A percentile compares a stretch with the other conserved stretches of the same genome.
phyloP scores from a whole-genome alignment of 1,140 invertebrate genomes.

The Nixonia krombeini region DNA sequence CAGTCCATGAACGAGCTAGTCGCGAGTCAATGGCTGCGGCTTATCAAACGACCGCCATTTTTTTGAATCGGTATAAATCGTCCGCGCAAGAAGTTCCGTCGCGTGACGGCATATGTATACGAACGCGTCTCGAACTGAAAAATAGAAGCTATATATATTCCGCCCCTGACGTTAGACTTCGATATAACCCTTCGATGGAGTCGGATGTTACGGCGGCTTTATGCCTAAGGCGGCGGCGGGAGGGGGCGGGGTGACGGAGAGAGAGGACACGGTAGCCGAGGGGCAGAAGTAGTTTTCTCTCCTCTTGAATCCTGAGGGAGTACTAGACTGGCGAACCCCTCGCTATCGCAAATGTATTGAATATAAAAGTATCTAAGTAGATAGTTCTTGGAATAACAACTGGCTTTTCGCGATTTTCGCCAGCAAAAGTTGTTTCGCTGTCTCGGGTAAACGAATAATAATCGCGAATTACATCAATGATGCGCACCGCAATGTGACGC shows the following conservation, averaged over 20 bases:
- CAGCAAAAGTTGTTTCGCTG: constrained; percentile 24
- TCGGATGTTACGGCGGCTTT: constrained; percentile 44
- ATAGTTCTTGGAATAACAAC: constrained; percentile 64
- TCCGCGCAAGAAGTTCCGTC: constrained; percentile 11
- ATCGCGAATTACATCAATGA: constrained; percentile 60
- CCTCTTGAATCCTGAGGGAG: constrained; percentile 57
- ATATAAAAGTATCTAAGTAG: constrained; percentile 70
- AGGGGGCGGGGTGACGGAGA: constrained; percentile 1
- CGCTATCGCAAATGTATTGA: constrained; percentile 65
- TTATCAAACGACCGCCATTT: constrained; percentile 42
- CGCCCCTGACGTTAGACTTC: constrained; percentile 41
- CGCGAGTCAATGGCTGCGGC: constrained; percentile 23
- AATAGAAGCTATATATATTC: constrained; percentile 56
- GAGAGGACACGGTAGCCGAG: constrained; percentile 8
- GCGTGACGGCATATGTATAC: background rate
- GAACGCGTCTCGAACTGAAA: constrained; percentile 44
- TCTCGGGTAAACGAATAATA: constrained; percentile 63
- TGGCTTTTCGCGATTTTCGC: constrained; percentile 34
- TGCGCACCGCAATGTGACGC: constrained; percentile 12
- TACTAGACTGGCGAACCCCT: constrained; percentile 54
- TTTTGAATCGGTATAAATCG: constrained; percentile 24
- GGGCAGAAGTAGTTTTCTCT: constrained; percentile 48
- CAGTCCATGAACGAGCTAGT: constrained; percentile 11
- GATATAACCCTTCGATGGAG: constrained; percentile 61
- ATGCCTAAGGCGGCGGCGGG: background rate